Conservation (phyloP, 2,888 invertebrate species). For the Sepioteuthis lessoniana region DNA sequence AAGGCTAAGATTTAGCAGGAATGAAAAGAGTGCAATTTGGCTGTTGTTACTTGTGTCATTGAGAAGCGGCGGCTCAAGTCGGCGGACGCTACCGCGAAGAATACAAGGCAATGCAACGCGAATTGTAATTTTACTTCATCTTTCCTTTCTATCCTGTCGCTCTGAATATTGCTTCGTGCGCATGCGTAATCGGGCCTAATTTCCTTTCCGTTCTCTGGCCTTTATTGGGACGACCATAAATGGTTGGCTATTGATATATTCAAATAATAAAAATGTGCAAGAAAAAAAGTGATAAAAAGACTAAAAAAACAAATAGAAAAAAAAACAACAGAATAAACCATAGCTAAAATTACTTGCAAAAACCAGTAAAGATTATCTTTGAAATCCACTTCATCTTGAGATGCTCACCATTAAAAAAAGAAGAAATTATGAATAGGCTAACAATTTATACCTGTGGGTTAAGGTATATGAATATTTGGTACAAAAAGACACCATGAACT, state of each 20-base stretch:
- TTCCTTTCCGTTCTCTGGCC: background rate
- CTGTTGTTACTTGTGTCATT: background rate
- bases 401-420: too few relatives aligned
- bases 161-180: constrained; percentile 33
- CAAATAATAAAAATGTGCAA: background rate
- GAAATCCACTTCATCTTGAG: too few relatives aligned
- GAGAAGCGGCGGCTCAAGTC: background rate
- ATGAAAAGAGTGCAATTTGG: background rate
- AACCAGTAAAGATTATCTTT: too few relatives aligned
- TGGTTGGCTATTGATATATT: background rate
- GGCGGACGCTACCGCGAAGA: background rate
- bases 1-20: background rate
- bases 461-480: too few relatives aligned
- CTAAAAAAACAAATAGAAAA: too few relatives aligned
- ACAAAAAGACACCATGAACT: too few relatives aligned
- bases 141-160: background rate
- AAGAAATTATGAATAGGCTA: too few relatives aligned
- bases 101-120: background rate
- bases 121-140: constrained; percentile 4
- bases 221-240: background rate
- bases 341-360: too few relatives aligned
- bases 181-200: background rate
- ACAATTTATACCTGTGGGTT: too few relatives aligned
- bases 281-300: background rate
- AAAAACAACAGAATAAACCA: too few relatives aligned